These are phyloP conservation scores for Lycocerus yunnanus DNA, from an alignment of 2,888 invertebrate genomes.

Conservation along the genomic window DNA sequence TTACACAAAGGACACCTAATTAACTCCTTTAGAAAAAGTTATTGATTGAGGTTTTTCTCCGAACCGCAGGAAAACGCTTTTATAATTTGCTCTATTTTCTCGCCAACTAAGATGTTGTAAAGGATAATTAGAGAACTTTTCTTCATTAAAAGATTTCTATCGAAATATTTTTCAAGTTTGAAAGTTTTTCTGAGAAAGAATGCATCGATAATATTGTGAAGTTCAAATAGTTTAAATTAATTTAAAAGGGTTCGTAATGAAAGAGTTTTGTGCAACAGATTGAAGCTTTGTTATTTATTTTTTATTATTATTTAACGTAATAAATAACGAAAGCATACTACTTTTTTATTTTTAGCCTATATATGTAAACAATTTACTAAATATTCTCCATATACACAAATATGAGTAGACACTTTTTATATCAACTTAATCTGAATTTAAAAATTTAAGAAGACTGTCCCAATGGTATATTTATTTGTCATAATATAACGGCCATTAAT, in stretches of 20 bases:
- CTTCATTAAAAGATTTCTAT: background rate
- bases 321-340: too few relatives aligned
- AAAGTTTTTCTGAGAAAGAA: background rate
- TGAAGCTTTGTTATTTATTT: background rate
- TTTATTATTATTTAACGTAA: background rate
- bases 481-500: too few relatives aligned
- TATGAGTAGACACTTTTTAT: too few relatives aligned
- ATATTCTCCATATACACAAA: too few relatives aligned
- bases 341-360: too few relatives aligned
- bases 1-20: conserved; percentile 4
- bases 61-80: conserved; percentile 3
- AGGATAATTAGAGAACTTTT: background rate
- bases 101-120: background rate
- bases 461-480: too few relatives aligned
- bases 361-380: too few relatives aligned
- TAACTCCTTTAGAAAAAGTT: conserved; percentile 7
- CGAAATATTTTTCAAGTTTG: background rate
- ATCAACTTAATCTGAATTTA: too few relatives aligned
- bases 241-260: background rate
- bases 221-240: background rate
- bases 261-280: background rate
- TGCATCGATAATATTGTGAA: background rate
- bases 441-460: too few relatives aligned
- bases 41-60: conserved; percentile 8
- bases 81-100: background rate